Evolutionary conservation across 1,140 invertebrate species (phyloP).

Genomic region (Caenorhabditis latens): DNA sequence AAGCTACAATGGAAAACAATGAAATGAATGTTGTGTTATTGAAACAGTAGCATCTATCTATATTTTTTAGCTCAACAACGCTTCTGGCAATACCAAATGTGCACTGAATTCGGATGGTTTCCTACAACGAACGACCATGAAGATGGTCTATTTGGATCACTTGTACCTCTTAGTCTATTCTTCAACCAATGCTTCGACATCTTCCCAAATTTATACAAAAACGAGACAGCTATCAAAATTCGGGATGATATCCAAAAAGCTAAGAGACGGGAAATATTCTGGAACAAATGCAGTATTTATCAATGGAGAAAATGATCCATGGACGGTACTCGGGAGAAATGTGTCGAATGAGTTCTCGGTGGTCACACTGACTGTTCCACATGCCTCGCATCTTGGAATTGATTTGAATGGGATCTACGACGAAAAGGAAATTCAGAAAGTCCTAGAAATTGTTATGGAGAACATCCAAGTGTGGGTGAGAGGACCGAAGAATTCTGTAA

Average conservation of each 20-base stretch:
- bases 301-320: constrained; percentile 91
- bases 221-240: too few species aligned
- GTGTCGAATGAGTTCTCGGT: constrained; percentile 72
- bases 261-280: not conserved
- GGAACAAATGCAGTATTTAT: constrained; percentile 87
- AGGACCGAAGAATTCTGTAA: constrained; percentile 1
- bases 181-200: constrained; percentile 80
- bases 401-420: not conserved
- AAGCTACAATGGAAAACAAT: too few species aligned
- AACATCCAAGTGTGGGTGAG: constrained; percentile 38
- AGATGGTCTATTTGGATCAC: constrained; percentile 83
- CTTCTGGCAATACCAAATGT: constrained; percentile 93
- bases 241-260: too few species aligned
- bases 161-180: constrained; percentile 81
- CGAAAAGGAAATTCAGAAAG: constrained; percentile 9
- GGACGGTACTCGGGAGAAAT: constrained; percentile 85
- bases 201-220: not conserved
- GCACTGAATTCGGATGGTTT: constrained; percentile 93
- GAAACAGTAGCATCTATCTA: too few species aligned
- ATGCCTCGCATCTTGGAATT: constrained; percentile 31
- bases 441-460: constrained; percentile 1
- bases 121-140: constrained; percentile 85
- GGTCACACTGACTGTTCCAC: constrained; percentile 75
- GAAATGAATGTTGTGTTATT: too few species aligned
- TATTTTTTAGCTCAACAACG: constrained; percentile 70